Conservation (phyloP, 2,797 vertebrate species). For the Coendou prehensilis region DNA sequence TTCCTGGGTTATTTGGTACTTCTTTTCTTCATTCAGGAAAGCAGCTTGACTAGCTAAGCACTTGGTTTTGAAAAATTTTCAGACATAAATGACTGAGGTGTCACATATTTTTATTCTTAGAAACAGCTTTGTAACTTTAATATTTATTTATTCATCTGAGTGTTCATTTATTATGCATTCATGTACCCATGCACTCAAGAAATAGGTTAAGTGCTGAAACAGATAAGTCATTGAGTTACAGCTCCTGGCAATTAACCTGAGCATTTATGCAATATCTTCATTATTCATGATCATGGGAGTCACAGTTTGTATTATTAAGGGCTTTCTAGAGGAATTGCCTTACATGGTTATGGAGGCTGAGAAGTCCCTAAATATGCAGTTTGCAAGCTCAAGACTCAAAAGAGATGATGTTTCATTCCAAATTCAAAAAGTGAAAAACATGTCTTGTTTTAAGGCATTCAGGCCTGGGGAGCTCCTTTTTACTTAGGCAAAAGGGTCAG, state of each 20-base stretch:
- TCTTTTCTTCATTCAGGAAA: neutral
- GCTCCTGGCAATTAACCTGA: neutral
- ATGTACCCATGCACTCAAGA: neutral
- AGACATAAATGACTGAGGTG: neutral
- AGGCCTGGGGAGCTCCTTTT: neutral
- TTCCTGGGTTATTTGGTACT: neutral
- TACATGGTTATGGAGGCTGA: neutral
- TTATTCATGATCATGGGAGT: neutral
- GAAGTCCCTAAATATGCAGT: neutral
- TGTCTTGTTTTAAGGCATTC: neutral
- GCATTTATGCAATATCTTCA: neutral
- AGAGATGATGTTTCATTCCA: neutral
- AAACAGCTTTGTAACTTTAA: neutral
- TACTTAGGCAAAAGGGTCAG: neutral
- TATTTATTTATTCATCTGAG: neutral
- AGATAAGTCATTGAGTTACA: neutral
- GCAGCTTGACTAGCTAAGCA: neutral
- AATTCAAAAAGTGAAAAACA: neutral
- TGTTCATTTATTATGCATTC: neutral
- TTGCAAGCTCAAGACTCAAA: neutral
- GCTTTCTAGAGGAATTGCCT: neutral
- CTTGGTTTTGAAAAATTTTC: neutral
- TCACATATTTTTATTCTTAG: neutral
- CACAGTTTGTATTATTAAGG: neutral
- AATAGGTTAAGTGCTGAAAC: neutral